Conservation (phyloP, 2,113 vertebrate genomes). For the Sinocyclocheilus rhinocerous region DNA sequence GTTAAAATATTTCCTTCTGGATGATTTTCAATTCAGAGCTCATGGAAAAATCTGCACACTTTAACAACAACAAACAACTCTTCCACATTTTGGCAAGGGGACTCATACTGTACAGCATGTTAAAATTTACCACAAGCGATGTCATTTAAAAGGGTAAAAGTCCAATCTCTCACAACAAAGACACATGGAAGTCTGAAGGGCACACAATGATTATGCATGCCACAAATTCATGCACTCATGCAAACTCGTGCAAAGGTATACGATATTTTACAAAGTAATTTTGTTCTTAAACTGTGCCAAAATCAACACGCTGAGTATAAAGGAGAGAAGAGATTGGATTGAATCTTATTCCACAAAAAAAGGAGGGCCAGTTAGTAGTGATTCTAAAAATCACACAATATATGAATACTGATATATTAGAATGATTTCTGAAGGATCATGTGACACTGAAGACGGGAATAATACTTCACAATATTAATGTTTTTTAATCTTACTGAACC, state of each 20-base stretch:
- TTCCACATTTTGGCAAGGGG: not conserved
- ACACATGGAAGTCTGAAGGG: not conserved
- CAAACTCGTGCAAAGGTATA: not conserved
- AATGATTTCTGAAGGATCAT: no score
- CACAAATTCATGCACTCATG: not conserved
- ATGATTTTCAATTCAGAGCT: not conserved
- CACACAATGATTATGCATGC: not conserved
- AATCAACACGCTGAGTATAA: constrained; percentile 22
- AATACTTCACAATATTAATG: no score
- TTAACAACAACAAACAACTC: not conserved
- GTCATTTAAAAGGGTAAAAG: not conserved
- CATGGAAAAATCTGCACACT: not conserved
- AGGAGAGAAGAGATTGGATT: not conserved
- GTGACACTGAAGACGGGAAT: no score
- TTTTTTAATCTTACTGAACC: no score
- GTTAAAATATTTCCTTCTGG: not conserved
- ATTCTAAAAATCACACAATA: no score
- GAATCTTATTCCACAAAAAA: no score
- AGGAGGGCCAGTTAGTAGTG: no score
- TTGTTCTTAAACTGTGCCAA: not conserved
- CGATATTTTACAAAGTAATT: not conserved
- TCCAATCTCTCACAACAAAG: not conserved
- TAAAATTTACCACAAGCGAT: not conserved
- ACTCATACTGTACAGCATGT: not conserved
- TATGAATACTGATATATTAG: no score